Conservation (phyloP, 2,113 vertebrate genomes). For the Phalacrocorax pelagicus region DNA sequence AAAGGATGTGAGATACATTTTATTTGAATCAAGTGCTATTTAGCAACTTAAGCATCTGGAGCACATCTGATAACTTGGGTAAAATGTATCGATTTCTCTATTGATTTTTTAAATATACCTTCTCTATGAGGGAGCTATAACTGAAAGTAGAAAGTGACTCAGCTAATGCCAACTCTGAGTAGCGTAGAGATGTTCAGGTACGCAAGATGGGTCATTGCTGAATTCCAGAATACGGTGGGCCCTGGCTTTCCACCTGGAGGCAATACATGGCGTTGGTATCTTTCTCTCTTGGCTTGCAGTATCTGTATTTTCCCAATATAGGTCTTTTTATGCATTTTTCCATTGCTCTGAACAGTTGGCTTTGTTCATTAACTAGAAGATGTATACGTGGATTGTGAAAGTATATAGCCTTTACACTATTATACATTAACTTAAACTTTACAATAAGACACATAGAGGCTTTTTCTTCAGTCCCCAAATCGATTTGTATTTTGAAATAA, state of each 20-base stretch:
- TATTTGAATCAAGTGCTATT: conserved; percentile 65
- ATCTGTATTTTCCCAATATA: neutral
- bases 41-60: conserved; percentile 57
- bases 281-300: neutral
- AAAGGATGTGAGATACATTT: conserved; percentile 33
- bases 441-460: neutral
- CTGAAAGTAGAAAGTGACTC: conserved; percentile 18
- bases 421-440: neutral
- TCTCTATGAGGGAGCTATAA: conserved; percentile 3
- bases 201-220: neutral
- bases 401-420: neutral
- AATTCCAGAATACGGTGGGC: neutral
- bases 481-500: neutral
- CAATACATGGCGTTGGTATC: neutral
- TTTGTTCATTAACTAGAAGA: neutral
- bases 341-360: neutral
- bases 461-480: neutral
- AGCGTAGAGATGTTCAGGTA: neutral
- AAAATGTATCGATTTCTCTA: conserved; percentile 66
- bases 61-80: conserved; percentile 62
- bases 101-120: conserved; percentile 65
- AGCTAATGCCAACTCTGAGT: neutral
- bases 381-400: neutral
- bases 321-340: neutral
- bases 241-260: neutral